Base-by-base conservation (phyloP, 1,140 invertebrate species). In the Brachionus plicatilis region DNA sequence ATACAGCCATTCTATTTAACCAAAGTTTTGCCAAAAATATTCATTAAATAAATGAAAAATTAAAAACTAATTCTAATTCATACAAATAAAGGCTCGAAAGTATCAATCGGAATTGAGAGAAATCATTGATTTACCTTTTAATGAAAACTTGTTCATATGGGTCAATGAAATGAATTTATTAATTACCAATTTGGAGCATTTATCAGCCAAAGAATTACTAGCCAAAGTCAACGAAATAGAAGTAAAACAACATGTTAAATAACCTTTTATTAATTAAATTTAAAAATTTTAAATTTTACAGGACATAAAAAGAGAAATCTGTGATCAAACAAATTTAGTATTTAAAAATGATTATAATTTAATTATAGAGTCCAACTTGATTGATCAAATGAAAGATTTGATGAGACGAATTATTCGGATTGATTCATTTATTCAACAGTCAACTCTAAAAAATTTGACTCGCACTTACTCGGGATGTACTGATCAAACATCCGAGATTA, bases 361-460 rank as follows among this genome's bases (percentile, higher is more conserved):
- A 8, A 50, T 27, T 27, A 50, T 76, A 45, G 72, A 76, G 24
- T 47, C 72, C 0, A 50, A 24, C 50, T 76, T 82, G n/a, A 45
- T 82, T 41, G 79, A 82, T 65, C 37, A 56, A 65, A 60, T 82
- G n/a, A 82, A 82, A 68, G 50, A 60, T 82, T 45, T 82, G 24
- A 82, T 82, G 79, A 82, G 60, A 66, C 20, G 79, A n/a, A 82
- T 82, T 29, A 43, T 82, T 12, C 50, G 79, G 3, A 37, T 82
- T 5, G 79, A 82, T 45, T 65, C 79, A 47, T 82, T 29, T 41
- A 65, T 82, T 12, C 20, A 82, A 17, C 79, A 82, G 37, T 68
- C 66, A 12, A 78, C 75, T 78, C 9, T 29, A 12, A 60, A 20
- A 68, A 65, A 60, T 27, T 37, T 20, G 53, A 20, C 50, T 33